These are phyloP conservation scores for Lepidothrix coronata DNA, from an alignment of 2,113 vertebrate genomes.

Conservation along the genomic window DNA sequence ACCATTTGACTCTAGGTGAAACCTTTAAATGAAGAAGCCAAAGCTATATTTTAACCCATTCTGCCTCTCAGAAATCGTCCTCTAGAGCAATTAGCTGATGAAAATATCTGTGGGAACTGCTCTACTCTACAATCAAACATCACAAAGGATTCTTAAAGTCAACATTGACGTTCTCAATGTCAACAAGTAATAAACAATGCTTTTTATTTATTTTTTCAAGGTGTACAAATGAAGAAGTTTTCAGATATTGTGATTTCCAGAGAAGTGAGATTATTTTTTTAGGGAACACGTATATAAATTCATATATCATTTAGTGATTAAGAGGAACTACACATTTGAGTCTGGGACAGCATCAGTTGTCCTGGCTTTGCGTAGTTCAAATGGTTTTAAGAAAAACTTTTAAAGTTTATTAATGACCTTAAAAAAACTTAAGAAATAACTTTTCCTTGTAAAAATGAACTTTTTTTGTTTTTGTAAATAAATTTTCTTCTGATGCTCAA, in stretches of 20 bases:
- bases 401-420: too few species aligned
- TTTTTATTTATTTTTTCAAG: neutral
- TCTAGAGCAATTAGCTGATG: neutral
- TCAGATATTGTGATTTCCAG: neutral
- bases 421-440: neutral
- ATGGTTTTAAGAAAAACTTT: neutral
- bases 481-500: neutral
- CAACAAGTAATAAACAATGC: neutral
- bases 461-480: neutral
- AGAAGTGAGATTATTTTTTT: neutral
- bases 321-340: neutral
- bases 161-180: neutral
- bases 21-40: neutral
- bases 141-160: neutral
- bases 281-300: neutral
- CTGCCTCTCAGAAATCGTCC: neutral
- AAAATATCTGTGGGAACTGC: neutral
- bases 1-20: neutral
- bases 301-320: neutral
- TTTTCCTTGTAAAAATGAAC: neutral
- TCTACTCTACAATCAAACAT: neutral
- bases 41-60: neutral
- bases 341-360: fast-evolving
- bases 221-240: neutral
- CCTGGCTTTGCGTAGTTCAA: neutral